Conservation (phyloP, 2,888 invertebrate species). For the Polietes domitor region DNA sequence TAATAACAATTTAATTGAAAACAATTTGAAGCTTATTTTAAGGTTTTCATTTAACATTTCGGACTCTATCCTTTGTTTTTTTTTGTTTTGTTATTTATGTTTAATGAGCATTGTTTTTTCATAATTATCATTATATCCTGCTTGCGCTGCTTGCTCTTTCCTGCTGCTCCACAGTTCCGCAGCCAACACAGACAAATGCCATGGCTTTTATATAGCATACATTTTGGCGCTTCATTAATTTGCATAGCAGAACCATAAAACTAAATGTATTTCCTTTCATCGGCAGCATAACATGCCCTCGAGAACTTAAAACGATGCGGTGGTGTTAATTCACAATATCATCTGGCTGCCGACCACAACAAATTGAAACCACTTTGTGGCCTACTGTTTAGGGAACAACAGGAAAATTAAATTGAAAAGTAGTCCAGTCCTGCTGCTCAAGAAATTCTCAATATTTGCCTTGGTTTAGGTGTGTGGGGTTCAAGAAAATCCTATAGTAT, state of each 20-base stretch:
- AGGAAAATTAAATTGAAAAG: too few relatives aligned
- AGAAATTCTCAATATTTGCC: not conserved
- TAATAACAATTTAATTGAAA: not conserved
- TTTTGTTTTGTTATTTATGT: not conserved
- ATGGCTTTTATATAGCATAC: not conserved
- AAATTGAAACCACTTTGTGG: not conserved
- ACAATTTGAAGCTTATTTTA: not conserved
- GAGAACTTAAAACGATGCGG: not conserved
- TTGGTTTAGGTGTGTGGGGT: not conserved
- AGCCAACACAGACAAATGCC: not conserved
- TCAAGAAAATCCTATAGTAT: not conserved
- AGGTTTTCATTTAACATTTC: not conserved
- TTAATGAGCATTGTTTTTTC: not conserved
- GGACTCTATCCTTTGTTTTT: not conserved
- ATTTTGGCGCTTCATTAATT: conserved; percentile 14
- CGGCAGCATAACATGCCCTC: not conserved
- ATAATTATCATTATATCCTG: not conserved
- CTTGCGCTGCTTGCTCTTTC: not conserved
- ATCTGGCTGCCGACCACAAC: not conserved
- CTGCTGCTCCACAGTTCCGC: not conserved
- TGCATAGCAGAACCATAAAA: not conserved
- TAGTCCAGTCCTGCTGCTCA: too few relatives aligned
- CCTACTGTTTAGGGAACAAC: not conserved
- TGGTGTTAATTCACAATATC: not conserved
- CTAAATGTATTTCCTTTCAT: not conserved